Conservation (phyloP, 1,140 invertebrate genomes). For the Pseudomyrmex pallidus region DNA sequence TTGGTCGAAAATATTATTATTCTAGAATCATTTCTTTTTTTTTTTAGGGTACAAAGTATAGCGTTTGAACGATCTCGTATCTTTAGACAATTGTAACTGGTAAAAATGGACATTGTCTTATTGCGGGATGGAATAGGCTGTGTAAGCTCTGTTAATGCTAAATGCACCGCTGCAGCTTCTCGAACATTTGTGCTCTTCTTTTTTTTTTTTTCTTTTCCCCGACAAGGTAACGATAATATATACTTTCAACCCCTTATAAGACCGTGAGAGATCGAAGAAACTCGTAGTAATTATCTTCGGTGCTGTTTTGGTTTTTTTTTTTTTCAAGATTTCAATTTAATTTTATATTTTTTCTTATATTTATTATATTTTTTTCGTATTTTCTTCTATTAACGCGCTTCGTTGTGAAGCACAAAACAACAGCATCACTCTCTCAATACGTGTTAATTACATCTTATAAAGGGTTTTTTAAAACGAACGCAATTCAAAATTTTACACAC, state of each 20-base stretch:
- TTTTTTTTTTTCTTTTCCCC: background rate
- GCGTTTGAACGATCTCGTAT: slow-evolving; percentile 65
- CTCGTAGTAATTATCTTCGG: background rate
- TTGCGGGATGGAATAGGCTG: slow-evolving; percentile 75
- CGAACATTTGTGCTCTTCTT: background rate
- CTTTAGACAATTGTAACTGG: slow-evolving; percentile 72
- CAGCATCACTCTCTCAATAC: background rate
- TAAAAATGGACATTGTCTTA: slow-evolving; percentile 77
- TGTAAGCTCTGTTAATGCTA: slow-evolving; percentile 73
- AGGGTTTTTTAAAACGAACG: background rate
- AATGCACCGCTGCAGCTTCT: slow-evolving; percentile 60
- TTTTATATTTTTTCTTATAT: background rate
- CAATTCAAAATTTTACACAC: background rate
- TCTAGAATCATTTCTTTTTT: slow-evolving; percentile 65
- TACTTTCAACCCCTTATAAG: slow-evolving; percentile 18
- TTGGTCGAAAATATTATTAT: slow-evolving; percentile 75
- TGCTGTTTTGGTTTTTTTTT: background rate
- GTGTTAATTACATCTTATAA: slow-evolving; percentile 9
- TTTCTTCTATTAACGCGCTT: background rate
- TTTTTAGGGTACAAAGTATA: slow-evolving; percentile 72
- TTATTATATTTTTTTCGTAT: background rate
- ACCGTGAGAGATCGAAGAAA: background rate
- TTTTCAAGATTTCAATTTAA: slow-evolving; percentile 5
- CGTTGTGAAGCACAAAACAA: slow-evolving; percentile 1
- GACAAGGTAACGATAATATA: slow-evolving; percentile 9